Conservation (phyloP, 2,797 vertebrate species). For the Pangasius mekongensis region DNA sequence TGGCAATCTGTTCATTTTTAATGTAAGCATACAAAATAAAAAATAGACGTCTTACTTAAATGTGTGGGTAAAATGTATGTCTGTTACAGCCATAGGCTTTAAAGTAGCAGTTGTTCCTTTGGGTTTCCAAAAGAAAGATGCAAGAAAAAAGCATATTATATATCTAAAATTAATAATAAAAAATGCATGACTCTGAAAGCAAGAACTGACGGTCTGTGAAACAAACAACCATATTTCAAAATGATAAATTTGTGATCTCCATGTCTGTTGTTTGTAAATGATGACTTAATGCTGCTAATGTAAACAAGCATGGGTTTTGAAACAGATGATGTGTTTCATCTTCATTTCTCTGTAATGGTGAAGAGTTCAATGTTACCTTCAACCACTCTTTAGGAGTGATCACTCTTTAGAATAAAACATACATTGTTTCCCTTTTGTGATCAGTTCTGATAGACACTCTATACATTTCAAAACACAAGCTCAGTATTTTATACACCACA, state of each 20-base stretch:
- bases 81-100: not conserved
- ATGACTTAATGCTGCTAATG: not conserved
- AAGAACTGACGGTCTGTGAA: not conserved
- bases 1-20: not conserved
- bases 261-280: slow-evolving; percentile 2
- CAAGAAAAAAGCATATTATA: not conserved
- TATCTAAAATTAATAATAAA: not conserved
- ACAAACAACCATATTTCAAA: slow-evolving; percentile 17
- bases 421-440: not conserved
- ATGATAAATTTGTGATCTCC: not conserved
- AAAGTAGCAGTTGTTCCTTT: not conserved
- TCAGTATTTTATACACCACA: not conserved
- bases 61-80: not conserved
- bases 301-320: not conserved
- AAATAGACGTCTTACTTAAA: not conserved
- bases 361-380: not conserved
- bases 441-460: slow-evolving; percentile 11
- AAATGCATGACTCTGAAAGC: not conserved
- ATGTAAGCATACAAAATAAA: not conserved
- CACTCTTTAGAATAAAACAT: slow-evolving; percentile 18
- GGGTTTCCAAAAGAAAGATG: not conserved
- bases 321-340: not conserved
- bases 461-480: slow-evolving; percentile 23
- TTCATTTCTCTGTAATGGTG: slow-evolving; percentile 10
- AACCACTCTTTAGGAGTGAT: not conserved